These are phyloP conservation scores for Crambe crambe DNA, from an alignment of 37 sponge, comb jelly and placozoan species.

Conservation along the genomic window DNA sequence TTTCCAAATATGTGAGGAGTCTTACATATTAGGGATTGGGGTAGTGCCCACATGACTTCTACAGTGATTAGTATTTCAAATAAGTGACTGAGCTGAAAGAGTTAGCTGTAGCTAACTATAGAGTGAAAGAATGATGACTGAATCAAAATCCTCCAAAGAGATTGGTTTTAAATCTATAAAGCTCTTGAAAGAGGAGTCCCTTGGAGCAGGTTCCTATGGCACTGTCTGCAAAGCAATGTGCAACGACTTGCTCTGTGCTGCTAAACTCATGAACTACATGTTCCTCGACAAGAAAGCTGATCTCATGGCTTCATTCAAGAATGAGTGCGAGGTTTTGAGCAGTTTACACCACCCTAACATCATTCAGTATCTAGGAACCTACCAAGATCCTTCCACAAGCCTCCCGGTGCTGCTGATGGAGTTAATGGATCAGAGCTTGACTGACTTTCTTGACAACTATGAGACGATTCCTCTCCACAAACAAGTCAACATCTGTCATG, in stretches of 20 bases:
- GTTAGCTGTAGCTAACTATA: neutral
- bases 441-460: constrained; percentile 1
- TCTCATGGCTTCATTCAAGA: neutral
- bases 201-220: neutral
- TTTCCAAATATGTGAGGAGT: too few species aligned
- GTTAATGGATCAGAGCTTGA: constrained; percentile 26
- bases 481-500: constrained; percentile 26
- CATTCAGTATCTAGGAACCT: constrained; percentile 6
- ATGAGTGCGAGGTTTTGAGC: constrained; percentile 10
- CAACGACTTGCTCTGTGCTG: neutral
- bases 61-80: too few species aligned
- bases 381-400: neutral
- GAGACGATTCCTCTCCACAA: neutral
- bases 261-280: constrained; percentile 2
- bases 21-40: too few species aligned
- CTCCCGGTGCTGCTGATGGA: constrained; percentile 27
- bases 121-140: neutral
- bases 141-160: neutral
- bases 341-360: constrained; percentile 1
- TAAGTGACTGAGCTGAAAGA: too few species aligned
- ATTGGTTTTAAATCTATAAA: neutral
- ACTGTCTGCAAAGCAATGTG: constrained; percentile 1
- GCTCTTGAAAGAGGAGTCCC: neutral
- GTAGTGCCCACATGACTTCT: too few species aligned
- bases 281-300: neutral